These are phyloP conservation scores for Drosophila malerkotliana DNA, from an alignment of 1,140 invertebrate genomes.

Conservation along the genomic window DNA sequence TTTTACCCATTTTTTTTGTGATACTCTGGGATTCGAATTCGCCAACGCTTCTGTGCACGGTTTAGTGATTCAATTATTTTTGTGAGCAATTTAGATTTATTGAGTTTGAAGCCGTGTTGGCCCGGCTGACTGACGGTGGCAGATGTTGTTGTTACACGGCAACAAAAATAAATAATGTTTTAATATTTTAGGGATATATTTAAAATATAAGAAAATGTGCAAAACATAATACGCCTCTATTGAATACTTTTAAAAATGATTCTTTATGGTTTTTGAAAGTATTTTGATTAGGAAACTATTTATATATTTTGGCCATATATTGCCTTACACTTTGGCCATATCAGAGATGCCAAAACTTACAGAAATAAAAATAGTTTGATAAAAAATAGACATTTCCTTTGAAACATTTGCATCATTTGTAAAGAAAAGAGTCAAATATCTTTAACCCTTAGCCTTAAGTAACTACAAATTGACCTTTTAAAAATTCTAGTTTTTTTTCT, in stretches of 20 bases:
- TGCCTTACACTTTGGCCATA: too few species aligned
- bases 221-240: too few species aligned
- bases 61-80: constrained; percentile 82
- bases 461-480: too few species aligned
- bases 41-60: constrained; percentile 50
- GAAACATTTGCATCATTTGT: too few species aligned
- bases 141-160: constrained; percentile 25
- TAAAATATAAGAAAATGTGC: not conserved
- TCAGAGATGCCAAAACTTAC: too few species aligned
- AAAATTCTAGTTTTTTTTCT: not conserved
- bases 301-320: too few species aligned
- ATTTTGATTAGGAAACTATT: too few species aligned
- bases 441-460: too few species aligned
- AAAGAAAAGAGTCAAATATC: too few species aligned
- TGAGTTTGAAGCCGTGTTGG: constrained; percentile 61
- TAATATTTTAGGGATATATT: not conserved
- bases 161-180: not conserved
- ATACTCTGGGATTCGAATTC: constrained; percentile 20
- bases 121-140: constrained; percentile 33
- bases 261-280: not conserved
- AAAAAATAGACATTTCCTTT: too few species aligned
- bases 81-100: constrained; percentile 82
- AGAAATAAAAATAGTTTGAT: too few species aligned
- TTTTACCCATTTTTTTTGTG: not conserved
- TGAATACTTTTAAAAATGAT: not conserved